These are phyloP conservation scores for Meandrina meandrites DNA, from an alignment of 92 coral and sea anemone genomes.

Conservation along the genomic window DNA sequence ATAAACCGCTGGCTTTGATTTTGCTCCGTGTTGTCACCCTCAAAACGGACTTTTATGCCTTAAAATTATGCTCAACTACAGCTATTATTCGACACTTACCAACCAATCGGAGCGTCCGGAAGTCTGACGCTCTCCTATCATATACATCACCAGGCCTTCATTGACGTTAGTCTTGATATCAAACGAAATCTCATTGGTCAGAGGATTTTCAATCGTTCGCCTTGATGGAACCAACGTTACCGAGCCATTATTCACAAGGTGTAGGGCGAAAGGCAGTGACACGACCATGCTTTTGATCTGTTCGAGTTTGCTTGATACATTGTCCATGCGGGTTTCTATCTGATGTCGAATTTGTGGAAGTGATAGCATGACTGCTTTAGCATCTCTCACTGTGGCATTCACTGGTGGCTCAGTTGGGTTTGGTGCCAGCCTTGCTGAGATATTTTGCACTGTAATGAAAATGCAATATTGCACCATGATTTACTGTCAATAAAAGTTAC, in stretches of 20 bases:
- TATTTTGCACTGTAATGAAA: constrained; percentile 28
- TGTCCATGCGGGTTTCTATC: constrained; percentile 8
- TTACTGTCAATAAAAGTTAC: no score
- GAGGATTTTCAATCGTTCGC: constrained; percentile 37
- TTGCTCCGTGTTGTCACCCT: no score
- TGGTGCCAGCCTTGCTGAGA: constrained; percentile 24
- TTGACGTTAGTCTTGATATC: constrained; percentile 67
- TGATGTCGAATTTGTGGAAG: constrained; percentile 10
- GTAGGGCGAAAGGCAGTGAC: constrained; percentile 36
- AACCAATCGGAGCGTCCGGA: constrained; percentile 1
- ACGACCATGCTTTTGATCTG: constrained; percentile 7
- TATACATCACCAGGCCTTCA: constrained; percentile 61
- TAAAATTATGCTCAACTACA: no score
- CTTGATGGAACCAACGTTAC: constrained; percentile 42
- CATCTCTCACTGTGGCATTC: constrained; percentile 30
- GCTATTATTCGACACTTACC: constrained; percentile 17
- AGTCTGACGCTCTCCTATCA: constrained; percentile 38
- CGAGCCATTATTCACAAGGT: constrained; percentile 21
- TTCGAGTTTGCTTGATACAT: constrained; percentile 12
- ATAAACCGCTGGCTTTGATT: no score
- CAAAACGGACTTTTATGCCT: no score
- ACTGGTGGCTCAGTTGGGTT: constrained; percentile 20
- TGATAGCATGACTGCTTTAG: constrained; percentile 12
- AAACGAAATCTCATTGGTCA: constrained; percentile 48
- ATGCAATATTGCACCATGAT: not conserved